phyloP scores from a whole-genome alignment of 2,888 invertebrate genomes.

The Cheilosia pagana region DNA sequence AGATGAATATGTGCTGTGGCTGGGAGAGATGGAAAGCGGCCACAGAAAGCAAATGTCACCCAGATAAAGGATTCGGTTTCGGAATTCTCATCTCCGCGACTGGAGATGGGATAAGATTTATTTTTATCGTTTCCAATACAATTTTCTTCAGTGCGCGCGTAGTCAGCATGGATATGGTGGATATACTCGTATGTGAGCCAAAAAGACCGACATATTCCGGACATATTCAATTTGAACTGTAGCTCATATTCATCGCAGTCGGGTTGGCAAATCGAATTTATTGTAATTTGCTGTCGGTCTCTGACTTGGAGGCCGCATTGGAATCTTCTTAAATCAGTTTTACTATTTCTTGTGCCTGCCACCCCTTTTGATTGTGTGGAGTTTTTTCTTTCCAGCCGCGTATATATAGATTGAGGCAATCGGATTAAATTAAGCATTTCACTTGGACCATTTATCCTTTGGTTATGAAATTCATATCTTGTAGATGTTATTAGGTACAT shows the following conservation, averaged over 20 bases:
- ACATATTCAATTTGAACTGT: slow-evolving; percentile 67
- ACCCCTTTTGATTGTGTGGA: slow-evolving; percentile 21
- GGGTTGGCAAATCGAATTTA: slow-evolving; percentile 69
- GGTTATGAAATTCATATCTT: slow-evolving; percentile 61
- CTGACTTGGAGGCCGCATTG: slow-evolving; percentile 55
- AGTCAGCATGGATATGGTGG: slow-evolving; percentile 13
- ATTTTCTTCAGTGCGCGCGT: slow-evolving; percentile 77
- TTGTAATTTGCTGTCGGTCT: slow-evolving; percentile 58
- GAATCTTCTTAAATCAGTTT: slow-evolving; percentile 62
- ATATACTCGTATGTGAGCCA: slow-evolving; percentile 21
- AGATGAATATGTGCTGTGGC: slow-evolving; percentile 43
- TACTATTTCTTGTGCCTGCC: slow-evolving; percentile 53
- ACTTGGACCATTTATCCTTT: slow-evolving; percentile 71
- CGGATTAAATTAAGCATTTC: slow-evolving; percentile 70
- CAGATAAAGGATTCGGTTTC: slow-evolving; percentile 65
- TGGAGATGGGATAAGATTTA: slow-evolving; percentile 79
- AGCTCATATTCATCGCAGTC: slow-evolving; percentile 63
- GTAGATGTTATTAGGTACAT: slow-evolving; percentile 65
- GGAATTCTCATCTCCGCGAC: slow-evolving; percentile 49
- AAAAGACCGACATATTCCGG: slow-evolving; percentile 45
- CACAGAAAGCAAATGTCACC: slow-evolving; percentile 70
- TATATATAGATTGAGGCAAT: slow-evolving; percentile 57
- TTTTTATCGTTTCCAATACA: slow-evolving; percentile 82
- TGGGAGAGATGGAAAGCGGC: slow-evolving; percentile 18
- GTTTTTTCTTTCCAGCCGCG: slow-evolving; percentile 34